A percentile compares a stretch with the other conserved stretches of the same genome.
Conservation (phyloP, 2,797 vertebrate genomes). For the Stomatorhinus walkeri region DNA sequence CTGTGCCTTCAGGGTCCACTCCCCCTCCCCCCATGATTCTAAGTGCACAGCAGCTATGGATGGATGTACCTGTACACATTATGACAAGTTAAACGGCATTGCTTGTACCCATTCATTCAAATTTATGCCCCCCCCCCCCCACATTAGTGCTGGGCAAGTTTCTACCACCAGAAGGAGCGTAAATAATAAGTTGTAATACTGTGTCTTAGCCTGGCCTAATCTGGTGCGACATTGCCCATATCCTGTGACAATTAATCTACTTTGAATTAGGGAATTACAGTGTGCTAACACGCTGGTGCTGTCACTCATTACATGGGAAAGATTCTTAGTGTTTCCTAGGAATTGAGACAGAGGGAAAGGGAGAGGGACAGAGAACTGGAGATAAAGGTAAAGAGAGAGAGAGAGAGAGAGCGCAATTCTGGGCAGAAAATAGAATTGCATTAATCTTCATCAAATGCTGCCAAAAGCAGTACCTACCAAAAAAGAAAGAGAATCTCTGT, state of each 20-base stretch:
- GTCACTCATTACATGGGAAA: conserved; percentile 60
- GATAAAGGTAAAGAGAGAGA: conserved; percentile 36
- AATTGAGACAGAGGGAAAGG: conserved; percentile 37
- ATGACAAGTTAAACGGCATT: background rate
- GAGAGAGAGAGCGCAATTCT: conserved; percentile 62
- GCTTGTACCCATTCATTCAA: background rate
- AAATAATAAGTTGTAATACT: conserved; percentile 14
- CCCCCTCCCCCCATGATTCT: background rate
- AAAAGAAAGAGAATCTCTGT: conserved; percentile 27
- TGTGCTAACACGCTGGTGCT: conserved; percentile 54
- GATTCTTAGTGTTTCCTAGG: conserved; percentile 57
- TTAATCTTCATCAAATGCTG: conserved; percentile 72
- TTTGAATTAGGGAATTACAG: conserved; percentile 63
- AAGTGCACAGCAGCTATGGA: background rate
- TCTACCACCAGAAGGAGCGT: background rate
- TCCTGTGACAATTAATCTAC: conserved; percentile 62
- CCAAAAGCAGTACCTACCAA: conserved; percentile 48
- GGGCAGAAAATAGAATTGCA: conserved; percentile 68
- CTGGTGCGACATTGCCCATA: conserved; percentile 35
- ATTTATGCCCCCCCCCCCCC: background rate
- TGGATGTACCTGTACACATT: background rate
- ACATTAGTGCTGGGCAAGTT: background rate
- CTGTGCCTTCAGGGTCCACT: background rate
- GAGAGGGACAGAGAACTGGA: conserved; percentile 29
- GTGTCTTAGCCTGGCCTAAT: conserved; percentile 20